These are phyloP conservation scores for Metaphire vulgaris DNA, from an alignment of 1,140 invertebrate genomes.

Conservation along the genomic window DNA sequence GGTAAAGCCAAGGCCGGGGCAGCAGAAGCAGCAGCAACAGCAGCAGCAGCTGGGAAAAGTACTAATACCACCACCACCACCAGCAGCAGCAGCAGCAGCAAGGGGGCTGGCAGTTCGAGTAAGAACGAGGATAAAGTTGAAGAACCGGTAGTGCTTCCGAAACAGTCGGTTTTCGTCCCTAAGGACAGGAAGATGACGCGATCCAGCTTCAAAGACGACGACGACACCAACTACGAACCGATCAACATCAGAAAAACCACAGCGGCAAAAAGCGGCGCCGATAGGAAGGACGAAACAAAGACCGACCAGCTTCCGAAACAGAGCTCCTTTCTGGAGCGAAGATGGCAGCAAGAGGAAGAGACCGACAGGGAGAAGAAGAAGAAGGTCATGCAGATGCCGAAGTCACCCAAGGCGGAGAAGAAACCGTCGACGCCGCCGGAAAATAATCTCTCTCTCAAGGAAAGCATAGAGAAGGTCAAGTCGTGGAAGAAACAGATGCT, in stretches of 20 bases:
- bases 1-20: not conserved
- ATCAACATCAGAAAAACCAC: not conserved
- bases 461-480: constrained; percentile 20
- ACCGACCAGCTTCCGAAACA: constrained; percentile 12
- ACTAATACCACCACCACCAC: not conserved
- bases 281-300: not conserved
- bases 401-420: not conserved
- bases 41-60: constrained; percentile 3
- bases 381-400: not conserved
- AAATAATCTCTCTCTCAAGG: constrained; percentile 11
- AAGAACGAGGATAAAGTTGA: not conserved
- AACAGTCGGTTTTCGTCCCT: constrained; percentile 18
- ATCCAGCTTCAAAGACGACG: not conserved
- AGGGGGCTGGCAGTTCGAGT: not conserved
- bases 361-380: too few relatives aligned
- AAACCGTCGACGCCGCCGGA: not conserved
- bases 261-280: not conserved
- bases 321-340: constrained; percentile 9
- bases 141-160: not conserved
- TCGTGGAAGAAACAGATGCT: constrained; percentile 14
- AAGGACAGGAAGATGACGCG: constrained; percentile 3
- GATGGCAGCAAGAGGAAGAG: not conserved
- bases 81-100: constrained; percentile 2
- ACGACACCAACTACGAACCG: not conserved
- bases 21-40: not conserved